These are phyloP conservation scores for Nycticryphes semicollaris DNA, from an alignment of 2,113 vertebrate genomes.

Conservation along the genomic window DNA sequence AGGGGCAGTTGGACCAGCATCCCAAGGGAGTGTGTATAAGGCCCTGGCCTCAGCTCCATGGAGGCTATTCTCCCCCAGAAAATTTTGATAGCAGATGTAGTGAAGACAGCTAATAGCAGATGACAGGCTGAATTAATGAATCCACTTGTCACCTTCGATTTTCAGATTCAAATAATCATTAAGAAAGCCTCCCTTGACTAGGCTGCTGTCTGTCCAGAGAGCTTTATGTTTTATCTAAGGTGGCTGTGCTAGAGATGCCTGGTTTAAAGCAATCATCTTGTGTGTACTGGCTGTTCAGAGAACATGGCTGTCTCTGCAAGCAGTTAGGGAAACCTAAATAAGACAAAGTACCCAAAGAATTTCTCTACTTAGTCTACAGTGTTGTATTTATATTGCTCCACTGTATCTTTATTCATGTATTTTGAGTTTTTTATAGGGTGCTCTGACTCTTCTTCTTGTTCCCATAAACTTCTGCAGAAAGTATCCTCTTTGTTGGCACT, in stretches of 20 bases:
- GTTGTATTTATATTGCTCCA: neutral
- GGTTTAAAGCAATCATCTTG: neutral
- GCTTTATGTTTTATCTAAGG: neutral
- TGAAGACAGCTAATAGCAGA: neutral
- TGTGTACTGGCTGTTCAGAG: neutral
- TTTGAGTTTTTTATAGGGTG: neutral
- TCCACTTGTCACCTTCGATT: neutral
- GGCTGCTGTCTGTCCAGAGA: neutral
- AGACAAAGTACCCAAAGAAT: neutral
- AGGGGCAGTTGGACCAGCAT: accelerated
- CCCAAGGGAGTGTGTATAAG: neutral
- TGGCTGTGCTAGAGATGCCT: neutral
- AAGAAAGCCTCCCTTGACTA: neutral
- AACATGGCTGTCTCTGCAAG: neutral
- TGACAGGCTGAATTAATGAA: neutral
- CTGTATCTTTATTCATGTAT: neutral
- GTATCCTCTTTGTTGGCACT: neutral
- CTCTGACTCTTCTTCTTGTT: neutral
- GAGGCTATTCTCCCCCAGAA: neutral
- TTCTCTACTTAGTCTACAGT: neutral
- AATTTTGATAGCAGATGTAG: neutral
- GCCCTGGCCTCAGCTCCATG: neutral
- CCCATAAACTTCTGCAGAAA: neutral
- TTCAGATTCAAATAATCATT: neutral
- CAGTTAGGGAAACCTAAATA: neutral